Evolutionary conservation across 2,113 vertebrate species (phyloP), one percentile per base, ranked within the genome.

Genomic region (Sylvicapra grimmia): DNA sequence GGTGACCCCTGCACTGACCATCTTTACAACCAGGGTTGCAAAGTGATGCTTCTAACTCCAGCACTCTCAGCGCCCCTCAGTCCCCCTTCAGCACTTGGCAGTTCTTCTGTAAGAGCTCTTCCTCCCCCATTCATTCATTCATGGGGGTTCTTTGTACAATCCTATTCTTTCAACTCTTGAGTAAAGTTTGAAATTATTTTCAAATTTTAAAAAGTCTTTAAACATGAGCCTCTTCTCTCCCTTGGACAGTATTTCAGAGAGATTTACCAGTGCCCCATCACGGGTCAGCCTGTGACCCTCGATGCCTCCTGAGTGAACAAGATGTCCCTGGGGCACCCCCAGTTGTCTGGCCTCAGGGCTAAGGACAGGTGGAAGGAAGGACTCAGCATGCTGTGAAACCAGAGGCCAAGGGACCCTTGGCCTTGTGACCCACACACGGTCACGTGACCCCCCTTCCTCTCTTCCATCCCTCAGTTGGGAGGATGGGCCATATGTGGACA

Each of bases 221-320:
- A 80, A 29, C 12, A 3, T 0, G 10, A 86, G 11, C 58, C n/a
- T 1, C 2, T 1, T n/a, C 11, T 36, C 47, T 63, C 18, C 19
- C 58, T 63, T 2, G 8, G 36, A 65, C 14, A 9, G 23, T 5
- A 6, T 5, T 40, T 33, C 19, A 33, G 63, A 54, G 31, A 36
- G 63, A 21, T 58, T 23, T 14, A 2, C 18, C 0, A 29, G 25
- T 2, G 10, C 16, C 11, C 33, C 15, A 15, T 11, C 13, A 0
- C 11, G 5, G 36, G 49, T 10, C 10, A 25, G 93, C 18, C 11
- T 14, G 14, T 9, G 63, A 88, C 9, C 54, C 8, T 2, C 1
- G 1, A 11, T 6, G 3, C 83, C 29, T 27, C 33, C 36, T 33
- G 47, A 11, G 12, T 8, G 12, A 18, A 8, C 3, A 6, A 27